phyloP scores from a whole-genome alignment of 1,140 invertebrate genomes.

The Eumaeus atala region DNA sequence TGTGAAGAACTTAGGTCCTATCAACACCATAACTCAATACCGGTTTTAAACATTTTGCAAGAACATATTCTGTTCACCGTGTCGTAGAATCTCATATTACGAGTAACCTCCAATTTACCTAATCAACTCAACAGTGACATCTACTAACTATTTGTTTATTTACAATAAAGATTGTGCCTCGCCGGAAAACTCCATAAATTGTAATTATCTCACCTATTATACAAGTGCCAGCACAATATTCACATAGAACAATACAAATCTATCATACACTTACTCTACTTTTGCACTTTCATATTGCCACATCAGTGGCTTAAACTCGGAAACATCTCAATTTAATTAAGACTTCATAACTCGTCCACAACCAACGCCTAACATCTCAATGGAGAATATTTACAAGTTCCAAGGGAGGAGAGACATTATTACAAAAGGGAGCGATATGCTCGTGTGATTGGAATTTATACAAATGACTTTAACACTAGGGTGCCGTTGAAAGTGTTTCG shows the following conservation, averaged over 20 bases:
- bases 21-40: conserved; percentile 14
- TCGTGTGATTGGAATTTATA: conserved; percentile 12
- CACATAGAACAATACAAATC: conserved; percentile 62
- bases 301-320: conserved; percentile 66
- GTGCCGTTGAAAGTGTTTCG: no score
- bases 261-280: conserved; percentile 67
- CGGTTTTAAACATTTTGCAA: conserved; percentile 47
- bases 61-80: conserved; percentile 25
- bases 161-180: conserved; percentile 71
- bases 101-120: conserved; percentile 31
- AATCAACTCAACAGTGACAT: conserved; percentile 47
- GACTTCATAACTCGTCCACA: conserved; percentile 62
- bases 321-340: conserved; percentile 72
- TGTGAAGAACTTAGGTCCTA: no score
- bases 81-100: conserved; percentile 38
- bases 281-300: conserved; percentile 71
- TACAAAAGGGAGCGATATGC: conserved; percentile 47
- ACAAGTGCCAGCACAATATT: conserved; percentile 69
- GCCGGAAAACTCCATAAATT: conserved; percentile 51
- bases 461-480: conserved; percentile 18
- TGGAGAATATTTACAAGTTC: conserved; percentile 58
- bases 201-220: conserved; percentile 51
- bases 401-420: conserved; percentile 48
- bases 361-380: conserved; percentile 47
- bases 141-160: conserved; percentile 61